Conservation (phyloP, 2,888 invertebrate species). For the Andrena dorsata region DNA sequence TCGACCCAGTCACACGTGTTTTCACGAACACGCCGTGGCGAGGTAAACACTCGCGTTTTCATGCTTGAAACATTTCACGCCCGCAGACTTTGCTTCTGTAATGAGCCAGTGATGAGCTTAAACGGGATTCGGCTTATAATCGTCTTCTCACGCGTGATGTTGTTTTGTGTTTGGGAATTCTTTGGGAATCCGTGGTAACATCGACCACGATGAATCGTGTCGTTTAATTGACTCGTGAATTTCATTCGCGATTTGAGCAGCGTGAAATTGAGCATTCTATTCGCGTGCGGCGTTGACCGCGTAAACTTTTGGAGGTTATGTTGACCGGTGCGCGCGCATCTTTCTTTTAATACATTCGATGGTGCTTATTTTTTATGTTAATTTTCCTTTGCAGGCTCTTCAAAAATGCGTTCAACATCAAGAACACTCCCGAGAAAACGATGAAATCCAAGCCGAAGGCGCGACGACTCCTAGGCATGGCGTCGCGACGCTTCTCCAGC, state of each 20-base stretch:
- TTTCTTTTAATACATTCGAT: too few species aligned
- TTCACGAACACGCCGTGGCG: not conserved
- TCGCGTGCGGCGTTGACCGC: not conserved
- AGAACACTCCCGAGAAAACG: constrained; percentile 78
- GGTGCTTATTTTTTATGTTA: not conserved
- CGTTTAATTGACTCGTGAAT: not conserved
- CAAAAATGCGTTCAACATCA: constrained; percentile 82
- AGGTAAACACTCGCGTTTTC: not conserved
- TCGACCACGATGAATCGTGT: not conserved
- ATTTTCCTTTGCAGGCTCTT: constrained; percentile 77
- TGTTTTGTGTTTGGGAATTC: not conserved
- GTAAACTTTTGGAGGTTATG: constrained; percentile 30
- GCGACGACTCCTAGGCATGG: constrained; percentile 76
- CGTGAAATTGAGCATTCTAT: not conserved
- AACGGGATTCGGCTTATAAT: not conserved
- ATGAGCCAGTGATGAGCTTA: too few species aligned
- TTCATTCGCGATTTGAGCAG: not conserved
- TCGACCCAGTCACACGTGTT: not conserved
- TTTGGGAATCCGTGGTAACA: not conserved
- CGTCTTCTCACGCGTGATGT: not conserved
- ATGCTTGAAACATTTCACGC: not conserved
- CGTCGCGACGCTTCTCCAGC: constrained; percentile 75
- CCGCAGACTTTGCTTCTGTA: not conserved
- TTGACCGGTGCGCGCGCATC: not conserved
- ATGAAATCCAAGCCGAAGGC: constrained; percentile 71